Percentiles rank a stretch among this genome's conserved stretches.
Conservation (phyloP, 2,888 invertebrate species). For the Zhengitettix transpicula region DNA sequence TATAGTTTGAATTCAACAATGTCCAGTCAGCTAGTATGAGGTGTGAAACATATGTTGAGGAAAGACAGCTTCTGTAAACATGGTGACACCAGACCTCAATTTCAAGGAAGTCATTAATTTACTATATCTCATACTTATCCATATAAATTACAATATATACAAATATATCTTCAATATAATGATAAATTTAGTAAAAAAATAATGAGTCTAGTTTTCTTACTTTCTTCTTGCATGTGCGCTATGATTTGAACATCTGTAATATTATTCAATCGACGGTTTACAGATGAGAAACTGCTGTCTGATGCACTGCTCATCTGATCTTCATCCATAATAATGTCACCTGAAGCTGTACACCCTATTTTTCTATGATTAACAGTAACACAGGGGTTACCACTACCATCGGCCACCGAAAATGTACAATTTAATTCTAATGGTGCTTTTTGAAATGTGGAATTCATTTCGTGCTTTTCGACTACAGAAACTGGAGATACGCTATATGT, state of each 20-base stretch:
- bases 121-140: too few species aligned
- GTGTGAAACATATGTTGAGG: too few species aligned
- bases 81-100: too few species aligned
- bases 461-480: neutral
- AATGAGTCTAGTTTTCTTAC: conserved; percentile 4
- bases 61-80: too few species aligned
- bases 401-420: conserved; percentile 2
- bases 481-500: too few species aligned
- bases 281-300: conserved; percentile 11
- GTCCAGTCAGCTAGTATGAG: too few species aligned
- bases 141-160: too few species aligned
- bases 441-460: neutral
- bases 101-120: too few species aligned
- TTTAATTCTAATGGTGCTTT: conserved; percentile 3
- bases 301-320: conserved; percentile 13
- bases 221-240: conserved; percentile 14
- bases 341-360: conserved; percentile 2
- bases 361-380: conserved; percentile 2
- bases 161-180: too few species aligned
- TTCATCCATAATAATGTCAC: conserved; percentile 11
- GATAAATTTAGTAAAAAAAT: too few species aligned
- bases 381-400: neutral
- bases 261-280: conserved; percentile 10
- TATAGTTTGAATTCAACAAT: too few species aligned
- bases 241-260: conserved; percentile 13